Percentiles rank a stretch among this genome's conserved stretches.
Conservation (phyloP, 2,888 invertebrate genomes). For the Erebia epiphron region DNA sequence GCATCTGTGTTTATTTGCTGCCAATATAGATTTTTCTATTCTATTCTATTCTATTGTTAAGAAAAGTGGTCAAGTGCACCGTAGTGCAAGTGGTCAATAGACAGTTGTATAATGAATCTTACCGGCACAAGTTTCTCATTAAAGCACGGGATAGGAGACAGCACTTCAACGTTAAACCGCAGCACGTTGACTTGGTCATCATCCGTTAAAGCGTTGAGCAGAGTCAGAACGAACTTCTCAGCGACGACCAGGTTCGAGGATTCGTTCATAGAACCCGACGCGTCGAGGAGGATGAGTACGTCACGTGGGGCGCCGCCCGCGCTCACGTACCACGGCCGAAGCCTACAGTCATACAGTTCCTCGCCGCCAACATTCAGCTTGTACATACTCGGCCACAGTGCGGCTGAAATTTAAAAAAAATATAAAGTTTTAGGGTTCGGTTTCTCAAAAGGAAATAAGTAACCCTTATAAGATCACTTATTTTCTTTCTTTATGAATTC, state of each 20-base stretch:
- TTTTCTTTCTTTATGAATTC: no score
- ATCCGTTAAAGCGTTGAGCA: constrained; percentile 74
- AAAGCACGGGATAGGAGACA: constrained; percentile 69
- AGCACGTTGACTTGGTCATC: constrained; percentile 75
- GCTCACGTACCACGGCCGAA: constrained; percentile 75
- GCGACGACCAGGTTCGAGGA: constrained; percentile 65
- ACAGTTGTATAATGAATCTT: constrained; percentile 41
- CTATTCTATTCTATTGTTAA: no score
- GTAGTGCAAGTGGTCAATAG: no score
- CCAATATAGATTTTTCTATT: no score
- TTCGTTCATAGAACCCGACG: constrained; percentile 72
- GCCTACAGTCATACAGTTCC: constrained; percentile 70
- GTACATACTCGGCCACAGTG: constrained; percentile 69
- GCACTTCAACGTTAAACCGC: constrained; percentile 63
- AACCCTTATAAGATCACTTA: no score
- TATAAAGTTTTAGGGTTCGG: neutral
- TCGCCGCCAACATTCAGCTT: constrained; percentile 54
- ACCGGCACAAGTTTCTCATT: constrained; percentile 65
- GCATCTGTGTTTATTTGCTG: no score
- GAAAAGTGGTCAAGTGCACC: neutral
- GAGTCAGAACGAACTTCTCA: constrained; percentile 62
- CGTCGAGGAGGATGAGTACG: constrained; percentile 69
- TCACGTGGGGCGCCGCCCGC: constrained; percentile 73
- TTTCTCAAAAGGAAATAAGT: no score
- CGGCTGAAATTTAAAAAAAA: constrained; percentile 51